These are phyloP conservation scores for Xiphophorus maculatus DNA, from an alignment of 2,113 vertebrate genomes.

Conservation along the genomic window DNA sequence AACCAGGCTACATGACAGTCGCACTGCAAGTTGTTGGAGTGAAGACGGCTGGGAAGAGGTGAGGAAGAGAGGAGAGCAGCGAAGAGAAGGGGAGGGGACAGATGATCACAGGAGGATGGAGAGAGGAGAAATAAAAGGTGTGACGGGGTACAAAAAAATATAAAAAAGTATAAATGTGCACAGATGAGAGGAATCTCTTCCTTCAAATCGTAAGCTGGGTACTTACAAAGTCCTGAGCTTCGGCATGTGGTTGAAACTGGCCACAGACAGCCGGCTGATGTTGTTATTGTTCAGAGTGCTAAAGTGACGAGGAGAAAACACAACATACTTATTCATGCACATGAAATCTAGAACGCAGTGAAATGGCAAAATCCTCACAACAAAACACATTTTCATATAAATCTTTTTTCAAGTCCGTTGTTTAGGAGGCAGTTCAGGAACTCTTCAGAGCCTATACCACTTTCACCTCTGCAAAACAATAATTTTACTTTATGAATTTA, in stretches of 20 bases:
- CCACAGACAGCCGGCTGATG: slow-evolving; percentile 95
- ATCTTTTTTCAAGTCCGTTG: background rate
- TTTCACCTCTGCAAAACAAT: background rate
- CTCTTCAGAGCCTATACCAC: background rate
- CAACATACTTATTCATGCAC: background rate
- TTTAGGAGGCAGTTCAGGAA: background rate
- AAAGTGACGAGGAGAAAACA: slow-evolving; percentile 29
- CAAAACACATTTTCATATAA: background rate
- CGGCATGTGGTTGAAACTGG: slow-evolving; percentile 99
- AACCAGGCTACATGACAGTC: slow-evolving; percentile 98
- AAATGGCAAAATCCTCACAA: background rate
- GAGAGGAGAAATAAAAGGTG: slow-evolving; percentile 57
- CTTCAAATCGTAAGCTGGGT: background rate
- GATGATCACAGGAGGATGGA: background rate
- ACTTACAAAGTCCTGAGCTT: slow-evolving; percentile 99
- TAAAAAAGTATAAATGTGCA: slow-evolving; percentile 31
- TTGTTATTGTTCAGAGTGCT: slow-evolving; percentile 99
- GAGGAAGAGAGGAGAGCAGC: background rate
- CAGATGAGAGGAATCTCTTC: slow-evolving; percentile 7
- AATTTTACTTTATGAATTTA: background rate
- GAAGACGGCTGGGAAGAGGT: slow-evolving; percentile 86
- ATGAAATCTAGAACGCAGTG: background rate
- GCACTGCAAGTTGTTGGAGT: slow-evolving; percentile 96
- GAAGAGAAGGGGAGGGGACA: background rate
- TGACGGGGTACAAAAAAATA: slow-evolving; percentile 41